Base-by-base conservation (phyloP, 2,888 invertebrate genomes). In the Chironomus tentans region DNA sequence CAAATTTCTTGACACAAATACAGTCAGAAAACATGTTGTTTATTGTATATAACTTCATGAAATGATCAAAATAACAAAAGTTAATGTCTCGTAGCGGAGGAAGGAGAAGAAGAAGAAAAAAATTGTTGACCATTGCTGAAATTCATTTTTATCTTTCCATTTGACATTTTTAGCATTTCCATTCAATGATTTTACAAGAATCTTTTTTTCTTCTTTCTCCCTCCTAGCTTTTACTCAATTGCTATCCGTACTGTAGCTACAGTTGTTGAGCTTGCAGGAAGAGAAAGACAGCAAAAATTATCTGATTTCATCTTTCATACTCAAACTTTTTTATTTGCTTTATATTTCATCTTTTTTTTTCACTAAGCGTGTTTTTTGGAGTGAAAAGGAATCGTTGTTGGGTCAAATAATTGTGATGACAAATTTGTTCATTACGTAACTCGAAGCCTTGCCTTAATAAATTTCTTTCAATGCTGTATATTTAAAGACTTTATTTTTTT, bases 131-230 rank as follows among this genome's bases (percentile, higher is more conserved):
- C 68, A 68, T 46, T 68, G 68, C 68, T 38, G n/a, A 68, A 68
- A 68, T 56, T 56, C 50, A 28, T 68, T 46, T 68, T 46, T 68
- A 65, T 68, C n/a, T 68, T 4, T 68, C 38, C 38, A 46, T 46
- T 65, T 68, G 68, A 68, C 68, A 65, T 65, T 65, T 65, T 65
- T 13, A 65, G 65, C 65, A 65, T 65, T 65, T 65, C 65, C 65
- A 65, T 65, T 65, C 65, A 65, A 21, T 65, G 65, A 65, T 65
- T 65, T 65, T 65, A 65, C 65, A 65, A 65, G 65, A 24, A 24
- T 21, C 18, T 18, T 4, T 15, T 50, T 65, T 65, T 65, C 6
- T 15, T 61, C 3, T 21, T 21, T 10, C 65, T 24, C 65, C 13
- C 10, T 62, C n/a, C 12, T 13, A 18, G 21, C 65, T 21, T 56